Evolutionary conservation across 2,797 vertebrate genomes (phyloP), one percentile per base, ranked within the genome.

Genomic region (Xenopus petersii): DNA sequence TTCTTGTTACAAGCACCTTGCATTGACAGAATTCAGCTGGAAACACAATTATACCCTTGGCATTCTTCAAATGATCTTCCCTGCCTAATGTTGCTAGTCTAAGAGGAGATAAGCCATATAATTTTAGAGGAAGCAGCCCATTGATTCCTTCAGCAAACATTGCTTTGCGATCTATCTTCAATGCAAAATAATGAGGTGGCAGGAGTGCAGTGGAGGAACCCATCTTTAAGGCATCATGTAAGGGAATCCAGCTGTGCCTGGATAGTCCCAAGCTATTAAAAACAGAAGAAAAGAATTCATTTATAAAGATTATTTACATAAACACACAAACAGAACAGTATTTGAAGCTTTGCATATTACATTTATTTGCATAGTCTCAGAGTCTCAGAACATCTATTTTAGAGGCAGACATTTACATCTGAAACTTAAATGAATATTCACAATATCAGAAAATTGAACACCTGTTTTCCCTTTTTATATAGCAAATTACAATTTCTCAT

Each of bases 191-290:
- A 83, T 74, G 86, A 89, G 82, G 82, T 81, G 84, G 84, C 81
- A 85, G 81, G 74, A 86, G 79, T 48, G 1, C 79, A 82, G 84
- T 79, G 80, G 71, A 81, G 81, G 88, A 86, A 48, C 61, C 80
- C 68, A 79, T 84, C 88, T 87, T 89, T 79, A 73, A 80, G 81
- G 79, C 85, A 81, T 95, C 91, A 95, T 0, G 86, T 92, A 80
- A 95, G 93, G 67, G 93, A 93, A 85, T 94, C 94, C 91, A 94
- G 88, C 88, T 95, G 94, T 58, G 88, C 88, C 86, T 95, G 93
- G 83, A 95, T 90, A 79, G 82, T 91, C 89, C 95, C 93, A 26
- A 95, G 88, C 93, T 95, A 87, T 81, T 88, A 81, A 83, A 80
- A 81, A 55, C 17, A 69, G 55, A 67, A 47, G 16, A 71, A 54